Evolutionary conservation across 2,113 vertebrate genomes (phyloP).

Genomic region (Canis aureus): DNA sequence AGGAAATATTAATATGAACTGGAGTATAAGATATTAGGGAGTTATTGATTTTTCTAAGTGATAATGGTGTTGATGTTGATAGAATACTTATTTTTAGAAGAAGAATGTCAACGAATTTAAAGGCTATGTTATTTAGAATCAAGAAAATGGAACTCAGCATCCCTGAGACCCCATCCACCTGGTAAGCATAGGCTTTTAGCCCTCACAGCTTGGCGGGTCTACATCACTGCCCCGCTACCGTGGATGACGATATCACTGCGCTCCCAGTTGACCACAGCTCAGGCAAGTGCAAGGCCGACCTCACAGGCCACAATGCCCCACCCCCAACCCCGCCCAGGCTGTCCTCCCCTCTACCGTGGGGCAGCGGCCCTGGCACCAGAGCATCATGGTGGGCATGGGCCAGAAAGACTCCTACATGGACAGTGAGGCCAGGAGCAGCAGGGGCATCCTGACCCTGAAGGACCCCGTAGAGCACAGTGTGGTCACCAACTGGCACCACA

Average conservation of each 20-base stretch:
- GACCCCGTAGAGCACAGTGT: neutral
- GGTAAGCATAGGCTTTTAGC: neutral
- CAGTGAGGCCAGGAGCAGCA: neutral
- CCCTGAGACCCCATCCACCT: neutral
- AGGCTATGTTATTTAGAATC: neutral
- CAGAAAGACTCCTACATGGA: neutral
- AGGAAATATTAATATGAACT: neutral
- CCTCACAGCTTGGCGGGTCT: neutral
- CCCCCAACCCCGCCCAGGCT: no score
- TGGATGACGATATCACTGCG: neutral
- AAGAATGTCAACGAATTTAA: slow-evolving; percentile 28
- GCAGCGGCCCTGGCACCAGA: fast-evolving
- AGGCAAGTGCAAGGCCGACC: neutral
- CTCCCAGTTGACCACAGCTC: neutral
- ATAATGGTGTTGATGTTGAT: neutral
- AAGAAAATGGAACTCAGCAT: neutral
- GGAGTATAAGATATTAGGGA: neutral
- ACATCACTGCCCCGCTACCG: neutral
- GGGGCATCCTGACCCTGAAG: neutral
- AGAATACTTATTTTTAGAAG: slow-evolving; percentile 25
- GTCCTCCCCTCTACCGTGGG: neutral
- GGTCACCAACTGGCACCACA: neutral
- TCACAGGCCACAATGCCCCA: fast-evolving
- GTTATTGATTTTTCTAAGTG: slow-evolving; percentile 22
- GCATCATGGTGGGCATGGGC: neutral